A percentile compares a stretch with the other conserved stretches of the same genome.
Conservation (phyloP, 1,140 invertebrate species). For the Drosophila ohnishii region DNA sequence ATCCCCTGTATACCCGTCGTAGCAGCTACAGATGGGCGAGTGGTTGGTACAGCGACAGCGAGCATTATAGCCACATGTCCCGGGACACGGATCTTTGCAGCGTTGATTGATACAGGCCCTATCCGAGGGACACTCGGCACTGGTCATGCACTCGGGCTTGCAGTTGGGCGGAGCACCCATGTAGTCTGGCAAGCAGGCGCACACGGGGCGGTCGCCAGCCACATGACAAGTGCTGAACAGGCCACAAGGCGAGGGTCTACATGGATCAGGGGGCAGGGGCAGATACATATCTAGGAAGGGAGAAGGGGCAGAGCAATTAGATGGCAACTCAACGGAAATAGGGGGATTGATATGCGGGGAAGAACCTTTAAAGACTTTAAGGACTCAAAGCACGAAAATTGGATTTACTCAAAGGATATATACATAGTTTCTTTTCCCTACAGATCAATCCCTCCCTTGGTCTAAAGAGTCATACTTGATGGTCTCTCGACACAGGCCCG, state of each 20-base stretch:
- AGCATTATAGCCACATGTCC: constrained; percentile 92
- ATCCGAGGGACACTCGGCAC: constrained; percentile 91
- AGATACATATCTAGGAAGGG: constrained; percentile 84
- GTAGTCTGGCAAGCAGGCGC: constrained; percentile 91
- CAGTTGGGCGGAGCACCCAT: constrained; percentile 91
- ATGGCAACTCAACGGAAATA: background rate
- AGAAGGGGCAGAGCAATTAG: constrained; percentile 45
- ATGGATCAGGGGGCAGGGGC: constrained; percentile 87
- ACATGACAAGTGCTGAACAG: constrained; percentile 91
- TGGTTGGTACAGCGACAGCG: constrained; percentile 92
- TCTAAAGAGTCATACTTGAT: constrained; percentile 85
- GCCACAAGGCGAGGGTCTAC: constrained; percentile 91
- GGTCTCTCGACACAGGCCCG: constrained; percentile 87
- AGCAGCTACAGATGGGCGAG: constrained; percentile 91
- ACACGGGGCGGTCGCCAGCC: constrained; percentile 89
- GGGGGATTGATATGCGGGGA: background rate
- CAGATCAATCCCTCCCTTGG: constrained; percentile 11
- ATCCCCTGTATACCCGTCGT: constrained; percentile 89
- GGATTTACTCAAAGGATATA: background rate
- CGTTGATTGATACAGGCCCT: constrained; percentile 90
- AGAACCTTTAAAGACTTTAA: background rate
- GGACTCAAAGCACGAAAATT: background rate
- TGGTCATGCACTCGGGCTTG: constrained; percentile 91
- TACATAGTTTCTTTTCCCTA: too few species aligned
- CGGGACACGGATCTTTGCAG: constrained; percentile 91